A percentile compares a stretch with the other conserved stretches of the same genome.
Evolutionary conservation across 2,797 vertebrate species (phyloP).

Genomic region (Sebastes trivittatus): DNA sequence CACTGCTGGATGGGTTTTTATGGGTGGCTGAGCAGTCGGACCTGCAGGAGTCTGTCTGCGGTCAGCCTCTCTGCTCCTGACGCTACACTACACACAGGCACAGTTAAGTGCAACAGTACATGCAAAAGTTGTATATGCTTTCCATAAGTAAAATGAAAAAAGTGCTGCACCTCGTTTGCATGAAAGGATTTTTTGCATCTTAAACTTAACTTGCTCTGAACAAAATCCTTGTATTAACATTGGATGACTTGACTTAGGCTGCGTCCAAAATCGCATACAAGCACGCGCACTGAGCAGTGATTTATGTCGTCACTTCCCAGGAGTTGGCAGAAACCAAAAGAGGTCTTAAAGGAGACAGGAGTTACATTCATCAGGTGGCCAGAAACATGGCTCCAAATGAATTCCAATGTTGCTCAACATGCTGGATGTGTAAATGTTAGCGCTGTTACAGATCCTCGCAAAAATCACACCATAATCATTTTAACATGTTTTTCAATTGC

Average conservation of each 20-base stretch:
- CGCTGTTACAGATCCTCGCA: no score
- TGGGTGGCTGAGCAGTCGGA: constrained; percentile 1
- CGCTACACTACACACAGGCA: background rate
- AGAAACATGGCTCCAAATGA: background rate
- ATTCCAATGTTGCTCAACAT: background rate
- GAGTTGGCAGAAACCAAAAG: no score
- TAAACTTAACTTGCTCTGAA: background rate
- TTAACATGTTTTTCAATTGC: no score
- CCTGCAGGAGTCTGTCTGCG: constrained; percentile 2
- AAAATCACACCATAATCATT: no score
- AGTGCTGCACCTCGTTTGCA: background rate
- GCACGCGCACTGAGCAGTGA: no score
- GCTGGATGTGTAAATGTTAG: background rate
- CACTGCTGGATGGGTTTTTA: background rate
- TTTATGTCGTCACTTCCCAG: no score
- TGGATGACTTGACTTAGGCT: background rate
- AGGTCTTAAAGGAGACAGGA: background rate
- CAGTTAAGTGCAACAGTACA: background rate
- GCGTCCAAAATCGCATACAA: no score
- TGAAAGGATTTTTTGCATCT: background rate
- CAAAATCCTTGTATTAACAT: background rate
- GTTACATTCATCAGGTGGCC: background rate
- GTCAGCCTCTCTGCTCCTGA: constrained; percentile 9
- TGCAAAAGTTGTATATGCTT: background rate
- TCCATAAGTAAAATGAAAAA: background rate